phyloP scores from a whole-genome alignment of 2,113 vertebrate genomes.

The Lagopus leucura region DNA sequence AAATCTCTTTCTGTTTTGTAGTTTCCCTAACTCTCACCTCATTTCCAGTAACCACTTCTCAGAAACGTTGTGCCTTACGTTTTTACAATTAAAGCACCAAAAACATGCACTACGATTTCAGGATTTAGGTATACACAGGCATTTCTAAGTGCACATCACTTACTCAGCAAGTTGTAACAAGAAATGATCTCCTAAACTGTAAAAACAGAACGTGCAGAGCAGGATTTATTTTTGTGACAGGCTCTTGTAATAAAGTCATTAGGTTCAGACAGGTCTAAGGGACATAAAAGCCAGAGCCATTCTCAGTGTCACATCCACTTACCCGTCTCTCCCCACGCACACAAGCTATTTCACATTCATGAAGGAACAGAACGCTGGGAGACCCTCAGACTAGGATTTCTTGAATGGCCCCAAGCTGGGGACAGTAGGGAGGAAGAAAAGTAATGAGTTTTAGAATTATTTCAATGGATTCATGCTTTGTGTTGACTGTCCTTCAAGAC shows the following conservation, averaged over 20 bases:
- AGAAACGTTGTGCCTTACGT: not conserved
- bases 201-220: not conserved
- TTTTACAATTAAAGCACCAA: not conserved
- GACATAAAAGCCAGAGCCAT: constrained; percentile 16
- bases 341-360: not conserved
- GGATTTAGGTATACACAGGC: not conserved
- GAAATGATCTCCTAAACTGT: not conserved
- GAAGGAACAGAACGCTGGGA: not conserved
- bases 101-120: not conserved
- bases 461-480: not conserved
- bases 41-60: not conserved
- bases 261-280: not conserved
- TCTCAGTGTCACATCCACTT: not conserved
- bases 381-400: not conserved
- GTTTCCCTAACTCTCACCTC: not conserved
- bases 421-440: not conserved
- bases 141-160: not conserved
- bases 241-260: not conserved
- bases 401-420: not conserved
- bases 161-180: not conserved
- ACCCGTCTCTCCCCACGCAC: not conserved
- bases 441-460: not conserved
- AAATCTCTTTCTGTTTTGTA: not conserved
- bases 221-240: not conserved
- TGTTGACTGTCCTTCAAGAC: not conserved